Percentiles rank a stretch among this genome's conserved stretches.
Conservation (phyloP, 2,797 vertebrate species). For the Poeciliopsis turneri region DNA sequence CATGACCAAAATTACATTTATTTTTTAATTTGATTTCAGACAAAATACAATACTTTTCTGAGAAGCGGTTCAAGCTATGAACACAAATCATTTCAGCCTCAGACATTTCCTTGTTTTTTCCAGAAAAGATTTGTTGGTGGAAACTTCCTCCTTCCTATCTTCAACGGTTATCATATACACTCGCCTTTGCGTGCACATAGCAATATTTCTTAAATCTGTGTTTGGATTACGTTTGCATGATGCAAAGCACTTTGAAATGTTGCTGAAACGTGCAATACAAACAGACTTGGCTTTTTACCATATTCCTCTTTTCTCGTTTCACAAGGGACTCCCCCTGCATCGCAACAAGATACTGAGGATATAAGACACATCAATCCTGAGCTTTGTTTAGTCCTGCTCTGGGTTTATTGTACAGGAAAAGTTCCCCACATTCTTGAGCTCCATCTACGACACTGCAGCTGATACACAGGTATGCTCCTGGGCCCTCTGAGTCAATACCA, state of each 20-base stretch:
- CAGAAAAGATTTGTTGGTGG: no score
- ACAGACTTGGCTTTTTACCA: constrained; percentile 10
- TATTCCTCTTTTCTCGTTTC: constrained; percentile 11
- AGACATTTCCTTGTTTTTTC: no score
- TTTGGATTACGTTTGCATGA: constrained; percentile 7
- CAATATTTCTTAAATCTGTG: background rate
- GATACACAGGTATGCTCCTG: constrained; percentile 50
- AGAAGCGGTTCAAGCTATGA: background rate
- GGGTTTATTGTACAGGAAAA: constrained; percentile 44
- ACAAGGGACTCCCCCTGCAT: constrained; percentile 7
- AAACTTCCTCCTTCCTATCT: no score
- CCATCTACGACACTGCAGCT: constrained; percentile 61
- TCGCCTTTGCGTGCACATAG: background rate
- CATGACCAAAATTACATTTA: background rate
- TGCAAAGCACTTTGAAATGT: constrained; percentile 1
- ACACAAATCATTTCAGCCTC: background rate
- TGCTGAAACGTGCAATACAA: no score
- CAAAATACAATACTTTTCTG: background rate
- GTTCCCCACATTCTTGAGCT: constrained; percentile 61
- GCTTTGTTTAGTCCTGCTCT: constrained; percentile 43
- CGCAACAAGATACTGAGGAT: constrained; percentile 34
- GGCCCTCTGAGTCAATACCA: constrained; percentile 57
- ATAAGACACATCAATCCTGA: constrained; percentile 23
- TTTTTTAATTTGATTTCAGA: background rate
- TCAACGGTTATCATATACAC: no score